phyloP scores from a whole-genome alignment of 2,797 vertebrate genomes.

The Lacerta viridis region DNA sequence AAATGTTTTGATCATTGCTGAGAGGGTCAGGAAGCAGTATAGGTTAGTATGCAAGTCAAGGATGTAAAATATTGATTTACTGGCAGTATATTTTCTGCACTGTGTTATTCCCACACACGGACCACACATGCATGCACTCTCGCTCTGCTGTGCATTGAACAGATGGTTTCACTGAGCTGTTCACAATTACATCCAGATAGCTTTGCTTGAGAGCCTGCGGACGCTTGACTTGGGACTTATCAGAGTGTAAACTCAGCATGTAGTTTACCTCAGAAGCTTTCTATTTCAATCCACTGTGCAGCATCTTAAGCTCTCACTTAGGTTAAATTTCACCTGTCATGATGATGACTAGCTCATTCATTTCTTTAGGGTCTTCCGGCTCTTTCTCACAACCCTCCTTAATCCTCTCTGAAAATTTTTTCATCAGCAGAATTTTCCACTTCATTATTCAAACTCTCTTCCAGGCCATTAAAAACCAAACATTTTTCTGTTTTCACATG shows the following conservation, averaged over 20 bases:
- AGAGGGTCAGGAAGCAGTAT: neutral
- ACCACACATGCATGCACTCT: neutral
- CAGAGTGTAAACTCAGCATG: slow-evolving; percentile 6
- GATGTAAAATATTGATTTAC: slow-evolving; percentile 3
- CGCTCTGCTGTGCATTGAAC: neutral
- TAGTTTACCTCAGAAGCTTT: slow-evolving; percentile 15
- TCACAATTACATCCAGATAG: neutral
- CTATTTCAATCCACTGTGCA: neutral
- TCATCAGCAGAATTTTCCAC: slow-evolving; percentile 21
- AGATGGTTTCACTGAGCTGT: neutral
- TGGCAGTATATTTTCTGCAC: neutral
- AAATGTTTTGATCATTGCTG: too few species aligned
- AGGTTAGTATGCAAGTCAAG: slow-evolving; percentile 36
- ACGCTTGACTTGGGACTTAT: slow-evolving; percentile 2
- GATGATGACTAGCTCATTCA: slow-evolving; percentile 25
- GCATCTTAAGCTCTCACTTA: neutral
- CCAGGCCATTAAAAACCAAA: slow-evolving; percentile 19
- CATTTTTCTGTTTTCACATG: slow-evolving; percentile 17
- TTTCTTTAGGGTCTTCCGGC: slow-evolving; percentile 43
- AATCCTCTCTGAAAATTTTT: slow-evolving; percentile 31
- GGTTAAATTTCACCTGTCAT: slow-evolving; percentile 49
- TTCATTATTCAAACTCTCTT: slow-evolving; percentile 18
- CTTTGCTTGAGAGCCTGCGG: slow-evolving; percentile 6
- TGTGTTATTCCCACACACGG: neutral
- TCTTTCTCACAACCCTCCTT: slow-evolving; percentile 40